Conservation (phyloP, 2,888 invertebrate species). For the Strigamia maritima region DNA sequence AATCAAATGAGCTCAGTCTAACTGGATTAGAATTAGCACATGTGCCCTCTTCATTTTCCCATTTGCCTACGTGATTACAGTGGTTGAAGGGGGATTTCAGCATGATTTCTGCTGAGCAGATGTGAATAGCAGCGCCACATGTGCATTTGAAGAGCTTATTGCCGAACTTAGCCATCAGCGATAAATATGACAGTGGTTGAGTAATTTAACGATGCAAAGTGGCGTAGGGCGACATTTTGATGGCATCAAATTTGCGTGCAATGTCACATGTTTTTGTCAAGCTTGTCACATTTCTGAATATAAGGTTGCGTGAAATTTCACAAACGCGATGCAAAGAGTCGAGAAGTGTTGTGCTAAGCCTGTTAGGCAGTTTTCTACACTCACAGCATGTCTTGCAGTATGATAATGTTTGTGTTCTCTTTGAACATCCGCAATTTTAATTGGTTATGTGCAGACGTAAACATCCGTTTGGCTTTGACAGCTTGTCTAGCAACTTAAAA, state of each 20-base stretch:
- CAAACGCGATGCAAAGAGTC: background rate
- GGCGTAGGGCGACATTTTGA: constrained; percentile 1
- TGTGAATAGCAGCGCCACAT: constrained; percentile 22
- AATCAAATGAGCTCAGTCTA: constrained; percentile 27
- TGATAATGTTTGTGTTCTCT: background rate
- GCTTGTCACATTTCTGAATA: background rate
- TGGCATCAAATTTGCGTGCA: constrained; percentile 4
- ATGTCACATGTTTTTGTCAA: constrained; percentile 18
- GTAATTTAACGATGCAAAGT: constrained; percentile 30
- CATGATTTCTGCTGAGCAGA: constrained; percentile 26
- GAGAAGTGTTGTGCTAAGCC: background rate
- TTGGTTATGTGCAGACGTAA: constrained; percentile 20
- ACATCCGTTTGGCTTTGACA: constrained; percentile 28
- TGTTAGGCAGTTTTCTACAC: background rate
- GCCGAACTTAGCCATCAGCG: constrained; percentile 26
- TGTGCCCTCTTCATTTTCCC: constrained; percentile 30
- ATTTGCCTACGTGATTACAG: constrained; percentile 26
- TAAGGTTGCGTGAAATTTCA: background rate
- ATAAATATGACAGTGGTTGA: constrained; percentile 32
- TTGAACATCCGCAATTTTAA: constrained; percentile 25
- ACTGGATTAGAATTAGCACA: constrained; percentile 31
- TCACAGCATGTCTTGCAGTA: background rate
- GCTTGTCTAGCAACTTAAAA: background rate
- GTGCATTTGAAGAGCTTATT: constrained; percentile 20
- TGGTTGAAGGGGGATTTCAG: constrained; percentile 31